Evolutionary conservation across 2,888 invertebrate genomes (phyloP).

Genomic region (Tetranychus piercei): DNA sequence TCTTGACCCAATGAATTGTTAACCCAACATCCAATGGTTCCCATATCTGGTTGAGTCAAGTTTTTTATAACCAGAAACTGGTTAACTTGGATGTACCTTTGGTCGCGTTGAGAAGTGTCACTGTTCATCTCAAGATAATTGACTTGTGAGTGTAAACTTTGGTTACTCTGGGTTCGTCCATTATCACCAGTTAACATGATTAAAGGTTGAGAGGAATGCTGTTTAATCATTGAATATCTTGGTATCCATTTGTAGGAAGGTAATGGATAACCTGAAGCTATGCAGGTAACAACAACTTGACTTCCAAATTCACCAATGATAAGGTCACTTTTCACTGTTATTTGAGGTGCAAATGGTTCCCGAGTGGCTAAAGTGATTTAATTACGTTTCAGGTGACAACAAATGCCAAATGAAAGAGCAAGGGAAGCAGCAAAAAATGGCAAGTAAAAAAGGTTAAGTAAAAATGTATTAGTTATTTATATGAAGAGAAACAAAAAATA

Average conservation of each 20-base stretch:
- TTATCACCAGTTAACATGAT: not conserved
- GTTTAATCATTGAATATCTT: not conserved
- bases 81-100: not conserved
- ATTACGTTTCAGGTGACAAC: not conserved
- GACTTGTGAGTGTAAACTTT: not conserved
- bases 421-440: not conserved
- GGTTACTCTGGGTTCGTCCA: not conserved
- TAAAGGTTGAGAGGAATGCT: not conserved
- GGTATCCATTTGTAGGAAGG: not conserved
- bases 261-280: constrained; percentile 1
- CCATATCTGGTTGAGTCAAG: not conserved
- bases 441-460: not conserved
- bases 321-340: not conserved
- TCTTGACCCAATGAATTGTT: constrained; percentile 5
- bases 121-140: not conserved
- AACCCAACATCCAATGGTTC: not conserved
- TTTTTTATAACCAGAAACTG: not conserved
- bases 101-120: not conserved
- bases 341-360: not conserved
- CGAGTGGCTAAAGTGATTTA: not conserved
- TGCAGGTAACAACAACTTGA: not conserved
- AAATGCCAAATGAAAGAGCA: not conserved
- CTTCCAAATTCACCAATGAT: not conserved
- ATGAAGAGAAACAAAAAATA: not conserved
- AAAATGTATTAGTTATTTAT: not conserved